A percentile compares a stretch with the other conserved stretches of the same genome.
These are phyloP conservation scores for Brenthis daphne DNA, from an alignment of 2,888 invertebrate species.

Conservation along the genomic window DNA sequence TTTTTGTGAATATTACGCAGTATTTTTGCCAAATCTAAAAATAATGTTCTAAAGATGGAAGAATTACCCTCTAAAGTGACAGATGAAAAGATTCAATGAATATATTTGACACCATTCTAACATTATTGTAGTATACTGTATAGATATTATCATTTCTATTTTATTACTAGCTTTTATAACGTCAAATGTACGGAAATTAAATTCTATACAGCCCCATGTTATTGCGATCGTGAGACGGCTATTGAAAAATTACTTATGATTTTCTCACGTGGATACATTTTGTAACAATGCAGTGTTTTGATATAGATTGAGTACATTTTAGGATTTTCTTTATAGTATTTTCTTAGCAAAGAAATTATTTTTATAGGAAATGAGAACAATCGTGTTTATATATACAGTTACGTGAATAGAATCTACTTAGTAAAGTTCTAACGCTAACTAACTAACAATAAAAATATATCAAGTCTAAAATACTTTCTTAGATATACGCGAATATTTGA, in stretches of 20 bases:
- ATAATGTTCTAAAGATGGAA: no score
- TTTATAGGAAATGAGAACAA: no score
- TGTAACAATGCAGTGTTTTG: background rate
- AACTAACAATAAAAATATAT: no score
- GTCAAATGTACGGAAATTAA: constrained; percentile 40
- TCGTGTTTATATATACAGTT: no score
- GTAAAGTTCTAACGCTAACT: no score
- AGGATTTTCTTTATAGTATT: background rate
- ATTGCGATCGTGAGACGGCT: constrained; percentile 26
- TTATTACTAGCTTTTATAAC: constrained; percentile 25
- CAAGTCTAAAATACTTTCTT: no score
- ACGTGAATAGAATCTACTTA: no score
- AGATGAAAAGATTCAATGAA: no score
- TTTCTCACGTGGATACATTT: constrained; percentile 11
- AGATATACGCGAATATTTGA: no score
- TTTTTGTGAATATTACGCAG: no score
- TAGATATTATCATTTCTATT: constrained; percentile 2
- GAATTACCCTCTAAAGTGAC: no score
- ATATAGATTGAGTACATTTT: constrained; percentile 2
- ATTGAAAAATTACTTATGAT: constrained; percentile 39
- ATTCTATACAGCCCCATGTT: constrained; percentile 35
- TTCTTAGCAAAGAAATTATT: background rate
- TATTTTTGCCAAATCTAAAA: no score
- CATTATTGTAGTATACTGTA: background rate
- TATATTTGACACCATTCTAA: background rate